These are phyloP conservation scores for Trinorchestia longiramus DNA, from an alignment of 1,140 invertebrate genomes.

Conservation along the genomic window DNA sequence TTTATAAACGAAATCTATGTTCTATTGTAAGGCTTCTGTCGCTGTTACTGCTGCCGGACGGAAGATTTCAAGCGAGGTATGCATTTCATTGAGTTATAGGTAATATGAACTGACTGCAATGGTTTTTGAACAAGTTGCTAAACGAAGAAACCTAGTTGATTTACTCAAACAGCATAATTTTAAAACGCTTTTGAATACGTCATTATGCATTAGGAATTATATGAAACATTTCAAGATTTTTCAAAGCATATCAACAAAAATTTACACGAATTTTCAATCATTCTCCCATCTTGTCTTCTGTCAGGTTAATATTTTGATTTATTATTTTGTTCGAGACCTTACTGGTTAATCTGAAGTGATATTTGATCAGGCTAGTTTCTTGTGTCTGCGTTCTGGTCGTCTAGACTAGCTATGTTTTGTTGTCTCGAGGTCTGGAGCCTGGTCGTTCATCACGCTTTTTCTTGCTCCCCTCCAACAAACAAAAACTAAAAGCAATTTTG, in stretches of 20 bases:
- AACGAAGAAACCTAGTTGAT: background rate
- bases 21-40: background rate
- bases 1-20: background rate
- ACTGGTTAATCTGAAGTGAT: background rate
- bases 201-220: background rate
- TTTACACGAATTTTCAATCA: background rate
- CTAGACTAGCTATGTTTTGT: background rate
- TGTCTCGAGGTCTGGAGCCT: background rate
- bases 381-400: background rate
- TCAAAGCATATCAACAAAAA: background rate
- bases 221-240: background rate
- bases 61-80: background rate
- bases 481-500: slow-evolving; percentile 1
- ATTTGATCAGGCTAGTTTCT: background rate
- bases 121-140: background rate
- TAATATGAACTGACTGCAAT: background rate
- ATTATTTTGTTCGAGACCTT: background rate
- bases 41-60: background rate
- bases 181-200: background rate
- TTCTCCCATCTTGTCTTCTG: background rate
- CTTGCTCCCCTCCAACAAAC: background rate
- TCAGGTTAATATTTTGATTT: background rate
- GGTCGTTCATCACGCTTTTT: background rate
- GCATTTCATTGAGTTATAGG: background rate
- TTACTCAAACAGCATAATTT: background rate